A percentile compares a stretch with the other conserved stretches of the same genome.
Evolutionary conservation across 2,888 invertebrate genomes (phyloP).

Genomic region (Eupithecia tripunctaria): DNA sequence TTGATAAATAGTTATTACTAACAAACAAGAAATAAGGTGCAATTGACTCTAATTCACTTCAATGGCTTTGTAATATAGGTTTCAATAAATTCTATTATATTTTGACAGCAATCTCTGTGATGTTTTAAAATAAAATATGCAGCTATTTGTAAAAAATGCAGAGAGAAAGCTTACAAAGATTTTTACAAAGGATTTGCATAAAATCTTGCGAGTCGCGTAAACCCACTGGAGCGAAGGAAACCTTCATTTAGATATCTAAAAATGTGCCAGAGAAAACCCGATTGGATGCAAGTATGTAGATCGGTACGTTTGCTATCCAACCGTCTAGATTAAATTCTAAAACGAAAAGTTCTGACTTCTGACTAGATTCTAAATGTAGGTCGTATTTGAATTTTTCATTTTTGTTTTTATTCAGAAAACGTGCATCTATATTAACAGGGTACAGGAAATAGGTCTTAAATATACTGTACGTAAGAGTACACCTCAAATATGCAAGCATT

Average conservation of each 20-base stretch:
- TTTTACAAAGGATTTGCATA: conserved; percentile 12
- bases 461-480: neutral
- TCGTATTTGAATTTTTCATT: neutral
- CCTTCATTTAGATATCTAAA: conserved; percentile 14
- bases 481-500: neutral
- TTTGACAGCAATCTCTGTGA: neutral
- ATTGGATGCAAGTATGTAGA: conserved; percentile 1
- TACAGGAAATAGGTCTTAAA: neutral
- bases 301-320: neutral
- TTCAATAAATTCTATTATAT: neutral
- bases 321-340: neutral
- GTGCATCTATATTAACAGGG: neutral
- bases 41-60: no score
- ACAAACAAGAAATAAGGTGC: no score
- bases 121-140: neutral
- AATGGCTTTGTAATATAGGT: no score
- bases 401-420: neutral
- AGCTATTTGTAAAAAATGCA: neutral
- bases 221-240: conserved; percentile 9
- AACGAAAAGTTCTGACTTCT: neutral
- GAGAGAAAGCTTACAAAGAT: neutral
- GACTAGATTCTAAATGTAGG: neutral
- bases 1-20: no score
- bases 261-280: conserved; percentile 7
- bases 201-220: conserved; percentile 13